Evolutionary conservation across 2,888 invertebrate genomes (phyloP), one percentile per base, ranked within the genome.

Genomic region (Esperia sulphurella): DNA sequence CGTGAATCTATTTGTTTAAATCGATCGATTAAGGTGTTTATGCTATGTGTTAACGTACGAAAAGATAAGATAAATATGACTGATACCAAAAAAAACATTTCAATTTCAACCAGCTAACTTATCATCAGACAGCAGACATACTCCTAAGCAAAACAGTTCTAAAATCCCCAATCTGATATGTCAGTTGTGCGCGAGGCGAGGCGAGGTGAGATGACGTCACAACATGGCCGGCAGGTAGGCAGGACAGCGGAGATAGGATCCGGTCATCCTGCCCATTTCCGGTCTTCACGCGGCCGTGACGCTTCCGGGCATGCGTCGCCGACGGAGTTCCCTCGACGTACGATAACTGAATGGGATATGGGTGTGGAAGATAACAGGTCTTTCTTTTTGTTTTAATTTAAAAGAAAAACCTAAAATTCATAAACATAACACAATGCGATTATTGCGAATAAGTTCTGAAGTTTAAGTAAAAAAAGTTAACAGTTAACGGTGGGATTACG

Each of bases 201-300:
- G 58, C 65, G 63, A 57, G 61, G 21, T 59, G 61, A 57, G 63
- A 77, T 84, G 85, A 87, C 84, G 83, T 87, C 82, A 85, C 82
- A 84, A 84, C 84, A 85, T 83, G 86, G 79, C 77, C 67, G 86
- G 86, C 82, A 83, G 83, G 78, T 80, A 80, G 79, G 21, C 21
- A 21, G 21, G 21, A 21, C 75, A 83, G 83, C 83, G 84, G 85
- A 88, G 89, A 89, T 89, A 88, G 88, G 86, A 88, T 89, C 87
- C 89, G 89, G 89, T 88, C 89, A 89, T 88, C 88, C 88, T 89
- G 88, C 76, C 88, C 89, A 89, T 89, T 88, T 88, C 89, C 89
- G 88, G 89, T 88, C 88, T 89, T 89, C 89, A 89, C 87, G 86
- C 87, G 86, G 85, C 85, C 87, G 85, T 89, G 88, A 86, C 87